phyloP scores from a whole-genome alignment of 2,113 vertebrate species.

The Scomber japonicus region DNA sequence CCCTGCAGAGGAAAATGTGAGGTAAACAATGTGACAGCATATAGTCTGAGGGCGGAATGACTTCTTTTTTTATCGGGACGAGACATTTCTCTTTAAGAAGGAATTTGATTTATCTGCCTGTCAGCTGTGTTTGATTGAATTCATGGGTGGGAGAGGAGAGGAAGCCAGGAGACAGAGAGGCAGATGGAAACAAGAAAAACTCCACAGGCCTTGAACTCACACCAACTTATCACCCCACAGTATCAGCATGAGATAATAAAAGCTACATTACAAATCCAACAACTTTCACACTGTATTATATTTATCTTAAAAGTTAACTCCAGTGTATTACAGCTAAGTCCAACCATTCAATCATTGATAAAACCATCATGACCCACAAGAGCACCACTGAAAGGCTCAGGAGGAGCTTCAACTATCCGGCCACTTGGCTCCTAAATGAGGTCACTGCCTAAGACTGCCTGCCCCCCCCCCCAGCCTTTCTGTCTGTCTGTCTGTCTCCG shows the following conservation, averaged over 20 bases:
- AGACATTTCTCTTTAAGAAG: not conserved
- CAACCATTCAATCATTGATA: too few species aligned
- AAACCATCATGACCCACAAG: too few species aligned
- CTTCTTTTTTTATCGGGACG: not conserved
- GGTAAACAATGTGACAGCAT: conserved; percentile 27
- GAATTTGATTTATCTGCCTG: not conserved
- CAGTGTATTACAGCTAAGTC: too few species aligned
- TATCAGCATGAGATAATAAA: not conserved
- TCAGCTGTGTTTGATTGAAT: conserved; percentile 20
- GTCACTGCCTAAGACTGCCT: too few species aligned
- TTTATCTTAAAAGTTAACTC: not conserved
- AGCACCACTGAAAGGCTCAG: not conserved
- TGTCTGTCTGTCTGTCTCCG: conserved; percentile 1
- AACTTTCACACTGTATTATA: not conserved
- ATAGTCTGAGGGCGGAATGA: conserved; percentile 5
- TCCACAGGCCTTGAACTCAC: not conserved
- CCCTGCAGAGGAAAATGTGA: conserved; percentile 33
- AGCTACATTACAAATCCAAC: not conserved
- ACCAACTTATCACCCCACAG: not conserved
- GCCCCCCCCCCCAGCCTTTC: not conserved
- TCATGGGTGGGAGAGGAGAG: not conserved
- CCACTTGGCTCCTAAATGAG: too few species aligned
- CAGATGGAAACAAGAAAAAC: conserved; percentile 17
- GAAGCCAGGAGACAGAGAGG: not conserved
- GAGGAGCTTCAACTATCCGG: not conserved